phyloP scores from a whole-genome alignment of 2,888 invertebrate genomes.

The Morpho helenor region DNA sequence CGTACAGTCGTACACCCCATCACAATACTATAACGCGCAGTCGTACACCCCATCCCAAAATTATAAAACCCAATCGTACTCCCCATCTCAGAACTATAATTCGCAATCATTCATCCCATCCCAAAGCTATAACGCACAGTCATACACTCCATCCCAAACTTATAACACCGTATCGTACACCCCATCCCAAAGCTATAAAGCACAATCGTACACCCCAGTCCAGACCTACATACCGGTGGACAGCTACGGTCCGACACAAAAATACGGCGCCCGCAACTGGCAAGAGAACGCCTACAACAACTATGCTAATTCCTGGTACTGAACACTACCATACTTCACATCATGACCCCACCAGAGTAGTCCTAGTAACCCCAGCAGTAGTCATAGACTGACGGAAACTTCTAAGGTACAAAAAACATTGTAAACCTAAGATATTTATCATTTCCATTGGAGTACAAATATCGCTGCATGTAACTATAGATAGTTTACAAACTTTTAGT shows the following conservation, averaged over 20 bases:
- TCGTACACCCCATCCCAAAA: neutral
- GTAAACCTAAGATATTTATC: no score
- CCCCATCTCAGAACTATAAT: neutral
- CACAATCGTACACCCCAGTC: slow-evolving; percentile 12
- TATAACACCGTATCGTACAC: neutral
- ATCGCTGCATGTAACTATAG: neutral
- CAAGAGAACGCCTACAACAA: slow-evolving; percentile 13
- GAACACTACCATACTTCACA: neutral
- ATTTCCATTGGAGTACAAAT: neutral
- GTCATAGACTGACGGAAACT: neutral
- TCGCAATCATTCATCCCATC: neutral
- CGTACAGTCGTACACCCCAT: slow-evolving; percentile 4
- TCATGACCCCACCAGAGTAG: slow-evolving; percentile 5
- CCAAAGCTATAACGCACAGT: slow-evolving; percentile 1
- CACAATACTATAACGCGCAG: slow-evolving; percentile 1
- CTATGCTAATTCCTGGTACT: slow-evolving; percentile 21
- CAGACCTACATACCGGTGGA: slow-evolving; percentile 11
- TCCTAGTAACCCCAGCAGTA: neutral
- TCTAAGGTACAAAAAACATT: neutral
- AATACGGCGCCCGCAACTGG: slow-evolving; percentile 2
- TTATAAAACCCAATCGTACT: neutral
- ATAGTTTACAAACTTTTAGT: no score
- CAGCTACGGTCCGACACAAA: neutral
- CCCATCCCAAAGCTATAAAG: neutral
- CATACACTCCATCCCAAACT: neutral